These are phyloP conservation scores for Lampropteryx suffumata DNA, from an alignment of 2,888 invertebrate species.

Conservation along the genomic window DNA sequence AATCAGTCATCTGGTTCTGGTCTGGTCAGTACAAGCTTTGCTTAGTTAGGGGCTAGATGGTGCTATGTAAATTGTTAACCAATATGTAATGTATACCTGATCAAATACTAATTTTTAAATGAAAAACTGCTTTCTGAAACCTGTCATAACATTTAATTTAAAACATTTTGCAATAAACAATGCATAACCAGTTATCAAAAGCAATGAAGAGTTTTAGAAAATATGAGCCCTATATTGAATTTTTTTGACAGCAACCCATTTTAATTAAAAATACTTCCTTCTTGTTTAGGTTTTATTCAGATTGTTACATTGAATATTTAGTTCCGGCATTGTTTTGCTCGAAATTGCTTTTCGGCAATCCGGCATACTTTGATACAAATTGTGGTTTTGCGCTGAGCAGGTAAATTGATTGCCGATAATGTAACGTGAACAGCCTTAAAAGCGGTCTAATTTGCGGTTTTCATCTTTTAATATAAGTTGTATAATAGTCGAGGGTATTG, in stretches of 20 bases:
- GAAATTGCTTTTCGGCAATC: constrained; percentile 12
- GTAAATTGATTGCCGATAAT: constrained; percentile 8
- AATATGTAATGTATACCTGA: too few species aligned
- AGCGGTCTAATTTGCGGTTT: neutral
- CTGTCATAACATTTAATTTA: constrained; percentile 6
- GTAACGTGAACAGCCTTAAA: neutral
- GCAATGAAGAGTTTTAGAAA: constrained; percentile 14
- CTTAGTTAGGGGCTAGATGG: too few species aligned
- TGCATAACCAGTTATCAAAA: constrained; percentile 15
- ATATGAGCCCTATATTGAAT: constrained; percentile 18
- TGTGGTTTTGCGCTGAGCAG: constrained; percentile 7
- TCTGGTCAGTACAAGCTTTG: too few species aligned
- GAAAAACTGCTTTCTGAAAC: too few species aligned
- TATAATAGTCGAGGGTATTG: too few species aligned
- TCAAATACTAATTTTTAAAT: too few species aligned
- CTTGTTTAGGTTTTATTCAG: constrained; percentile 19
- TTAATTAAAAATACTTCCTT: constrained; percentile 24
- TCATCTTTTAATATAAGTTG: too few species aligned
- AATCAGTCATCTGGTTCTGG: too few species aligned
- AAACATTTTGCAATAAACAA: constrained; percentile 3
- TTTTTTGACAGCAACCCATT: constrained; percentile 14
- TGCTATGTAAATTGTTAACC: too few species aligned
- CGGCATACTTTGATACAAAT: constrained; percentile 4
- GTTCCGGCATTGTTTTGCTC: constrained; percentile 6
- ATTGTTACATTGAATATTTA: constrained; percentile 18